Conservation (phyloP, 2,797 vertebrate genomes). For the Chloroceryle inda region DNA sequence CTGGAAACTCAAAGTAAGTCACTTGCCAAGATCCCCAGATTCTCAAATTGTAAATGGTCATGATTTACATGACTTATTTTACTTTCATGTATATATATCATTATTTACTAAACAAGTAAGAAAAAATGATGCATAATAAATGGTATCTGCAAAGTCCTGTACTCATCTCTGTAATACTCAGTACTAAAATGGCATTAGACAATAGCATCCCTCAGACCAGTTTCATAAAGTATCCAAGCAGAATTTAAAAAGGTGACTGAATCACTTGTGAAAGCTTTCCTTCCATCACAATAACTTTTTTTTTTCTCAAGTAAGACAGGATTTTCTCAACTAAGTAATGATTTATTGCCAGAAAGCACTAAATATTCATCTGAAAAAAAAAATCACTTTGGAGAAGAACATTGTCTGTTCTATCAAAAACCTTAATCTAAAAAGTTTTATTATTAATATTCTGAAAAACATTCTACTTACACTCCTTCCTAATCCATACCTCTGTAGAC, state of each 20-base stretch:
- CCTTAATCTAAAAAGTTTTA: background rate
- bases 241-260: background rate
- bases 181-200: background rate
- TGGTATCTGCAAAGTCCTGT: background rate
- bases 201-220: background rate
- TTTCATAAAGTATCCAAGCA: background rate
- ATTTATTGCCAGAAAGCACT: background rate
- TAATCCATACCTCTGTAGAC: background rate
- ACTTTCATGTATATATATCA: background rate
- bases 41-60: background rate
- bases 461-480: background rate
- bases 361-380: fast-evolving
- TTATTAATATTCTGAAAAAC: slow-evolving; percentile 11
- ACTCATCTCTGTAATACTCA: background rate
- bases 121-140: background rate
- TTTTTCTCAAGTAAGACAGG: background rate
- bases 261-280: background rate
- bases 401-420: background rate
- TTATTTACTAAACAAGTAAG: background rate
- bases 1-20: background rate
- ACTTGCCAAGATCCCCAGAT: background rate
- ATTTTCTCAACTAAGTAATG: slow-evolving; percentile 24
- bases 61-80: background rate
- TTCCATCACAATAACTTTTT: background rate
- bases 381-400: background rate